A percentile compares a stretch with the other conserved stretches of the same genome.
phyloP scores from a whole-genome alignment of 1,140 invertebrate species.

The Pectinophora gossypiella region DNA sequence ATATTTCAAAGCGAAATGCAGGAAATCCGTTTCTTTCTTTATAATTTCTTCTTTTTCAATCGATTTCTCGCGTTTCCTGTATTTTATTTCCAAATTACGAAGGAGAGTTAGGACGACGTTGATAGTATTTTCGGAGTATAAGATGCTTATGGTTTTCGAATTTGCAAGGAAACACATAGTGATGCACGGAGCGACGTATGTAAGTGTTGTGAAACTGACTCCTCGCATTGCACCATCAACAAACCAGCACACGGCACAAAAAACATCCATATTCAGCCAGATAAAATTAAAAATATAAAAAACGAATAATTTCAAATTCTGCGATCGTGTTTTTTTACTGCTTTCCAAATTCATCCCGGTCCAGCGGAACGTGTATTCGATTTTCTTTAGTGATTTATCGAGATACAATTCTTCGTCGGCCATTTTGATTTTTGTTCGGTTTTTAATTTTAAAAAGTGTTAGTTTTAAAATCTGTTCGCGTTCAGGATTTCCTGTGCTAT shows the following conservation, averaged over 20 bases:
- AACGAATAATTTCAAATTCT: slow-evolving; percentile 6
- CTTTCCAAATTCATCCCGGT: slow-evolving; percentile 20
- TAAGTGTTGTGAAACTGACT: slow-evolving; percentile 20
- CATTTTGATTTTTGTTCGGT: no score
- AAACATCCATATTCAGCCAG: slow-evolving; percentile 21
- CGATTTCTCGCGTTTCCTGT: neutral
- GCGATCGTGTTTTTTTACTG: slow-evolving; percentile 3
- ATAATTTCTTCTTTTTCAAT: slow-evolving; percentile 13
- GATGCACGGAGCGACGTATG: slow-evolving; percentile 23
- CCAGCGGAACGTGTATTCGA: slow-evolving; percentile 15
- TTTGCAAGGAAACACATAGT: slow-evolving; percentile 12
- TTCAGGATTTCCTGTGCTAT: no score
- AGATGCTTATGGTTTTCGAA: slow-evolving; percentile 14
- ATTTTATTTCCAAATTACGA: slow-evolving; percentile 13
- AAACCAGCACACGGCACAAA: slow-evolving; percentile 17
- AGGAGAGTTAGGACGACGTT: slow-evolving; percentile 13
- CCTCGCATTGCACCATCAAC: slow-evolving; percentile 11
- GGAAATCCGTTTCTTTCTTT: slow-evolving; percentile 15
- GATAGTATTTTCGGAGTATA: slow-evolving; percentile 12
- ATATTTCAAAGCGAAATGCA: slow-evolving; percentile 20
- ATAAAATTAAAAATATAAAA: slow-evolving; percentile 24
- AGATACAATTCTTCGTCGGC: slow-evolving; percentile 7
- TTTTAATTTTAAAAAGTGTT: no score
- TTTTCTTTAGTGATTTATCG: slow-evolving; percentile 23
- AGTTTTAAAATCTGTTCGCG: no score